Evolutionary conservation across 1,140 invertebrate genomes (phyloP), one percentile per base, ranked within the genome.

Genomic region (Trinorchestia longiramus): DNA sequence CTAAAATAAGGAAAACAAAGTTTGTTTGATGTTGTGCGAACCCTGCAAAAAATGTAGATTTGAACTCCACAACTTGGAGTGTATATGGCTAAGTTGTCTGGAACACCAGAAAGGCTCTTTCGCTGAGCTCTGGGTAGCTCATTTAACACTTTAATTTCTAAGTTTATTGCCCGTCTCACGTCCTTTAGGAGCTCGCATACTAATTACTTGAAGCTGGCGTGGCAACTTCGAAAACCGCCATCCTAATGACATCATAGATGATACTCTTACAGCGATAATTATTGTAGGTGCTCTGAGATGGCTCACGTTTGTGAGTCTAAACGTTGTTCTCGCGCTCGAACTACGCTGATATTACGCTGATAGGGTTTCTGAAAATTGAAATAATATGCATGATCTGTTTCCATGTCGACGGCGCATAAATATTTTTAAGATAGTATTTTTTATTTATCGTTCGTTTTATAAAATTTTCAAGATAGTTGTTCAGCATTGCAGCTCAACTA

Each of bases 161-260:
- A 94, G 92, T 94, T 94, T 94, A 94, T 45, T 19, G 44, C 92
- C 44, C 92, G 92, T 94, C 43, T 94, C 44, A 44, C 19, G 36
- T 43, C 92, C 92, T 15, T 94, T 94, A 94, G 92, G 28, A 47
- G 43, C 92, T 94, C 44, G 92, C 92, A 94, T 94, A 45, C 92
- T 94, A 94, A 94, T 94, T 94, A 94, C 92, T 94, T 94, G 43
- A 8, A 94, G 92, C 44, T 94, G 92, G 43, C 43, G 6, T 44
- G 45, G 43, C 92, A 40, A 43, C 44, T 94, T n/a, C 44, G 36
- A 94, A 94, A 94, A 43, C 44, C 44, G 11, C 88, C 88, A 43
- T 91, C 41, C 23, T 94, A 94, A 94, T 45, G 43, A 94, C 92
- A 28, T 45, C 92, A 19, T 40, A 94, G 43, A 47, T 94, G 17